A percentile compares a stretch with the other conserved stretches of the same genome.
Evolutionary conservation across 2,797 vertebrate species (phyloP).

Genomic region (Schizothorax lantsangensis): DNA sequence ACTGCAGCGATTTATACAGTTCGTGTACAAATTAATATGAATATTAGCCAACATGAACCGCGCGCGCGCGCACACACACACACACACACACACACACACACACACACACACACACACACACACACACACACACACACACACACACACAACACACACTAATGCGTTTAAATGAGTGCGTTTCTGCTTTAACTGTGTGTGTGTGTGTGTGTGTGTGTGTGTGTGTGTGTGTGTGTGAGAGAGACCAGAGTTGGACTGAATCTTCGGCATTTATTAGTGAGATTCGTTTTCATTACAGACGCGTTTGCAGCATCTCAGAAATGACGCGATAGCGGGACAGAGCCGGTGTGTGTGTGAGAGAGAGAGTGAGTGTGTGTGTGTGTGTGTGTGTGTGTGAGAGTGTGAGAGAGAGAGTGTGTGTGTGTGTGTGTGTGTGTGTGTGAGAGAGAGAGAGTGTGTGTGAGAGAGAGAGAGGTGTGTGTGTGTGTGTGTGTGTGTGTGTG

Average conservation of each 20-base stretch:
- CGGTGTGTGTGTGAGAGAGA: not conserved
- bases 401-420: not conserved
- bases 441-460: too few relatives aligned
- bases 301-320: slow-evolving; percentile 15
- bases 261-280: not conserved
- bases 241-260: slow-evolving; percentile 45
- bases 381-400: not conserved
- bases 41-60: not conserved
- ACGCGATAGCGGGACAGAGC: not conserved
- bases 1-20: slow-evolving; percentile 5
- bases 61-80: not conserved
- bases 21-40: not conserved
- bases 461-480: not conserved
- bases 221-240: slow-evolving; percentile 28
- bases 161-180: slow-evolving; percentile 3
- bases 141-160: not conserved
- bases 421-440: not conserved
- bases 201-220: slow-evolving; percentile 31
- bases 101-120: too few relatives aligned
- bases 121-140: too few relatives aligned
- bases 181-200: slow-evolving; percentile 47
- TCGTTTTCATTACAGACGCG: not conserved
- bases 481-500: too few relatives aligned
- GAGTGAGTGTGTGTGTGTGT: not conserved
- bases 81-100: too few relatives aligned